Evolutionary conservation across 2,113 vertebrate species (phyloP), one percentile per base, ranked within the genome.

Genomic region (Okapia johnstoni): DNA sequence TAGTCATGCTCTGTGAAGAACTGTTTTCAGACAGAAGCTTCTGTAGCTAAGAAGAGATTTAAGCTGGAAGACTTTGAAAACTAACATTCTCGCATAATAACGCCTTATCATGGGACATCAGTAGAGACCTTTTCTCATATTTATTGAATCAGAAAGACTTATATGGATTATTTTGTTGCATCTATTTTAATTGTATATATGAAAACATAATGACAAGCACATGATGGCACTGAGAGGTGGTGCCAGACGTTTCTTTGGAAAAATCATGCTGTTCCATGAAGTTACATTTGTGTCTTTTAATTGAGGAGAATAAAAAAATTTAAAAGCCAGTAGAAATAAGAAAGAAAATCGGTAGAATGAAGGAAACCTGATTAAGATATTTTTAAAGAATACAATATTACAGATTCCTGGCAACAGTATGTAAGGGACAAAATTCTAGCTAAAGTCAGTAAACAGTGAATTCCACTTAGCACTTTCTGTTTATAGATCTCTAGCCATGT

Each of bases 381-480:
- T 95, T 97, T 93, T 95, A 57, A 83, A 84, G 30, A 79, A 7
- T 93, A 81, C 43, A 92, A 43, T 77, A 57, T 77, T 93, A 94
- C 93, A 91, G 57, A 92, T 94, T 96, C 36, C 55, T 90, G 77
- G 57, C 85, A 95, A 50, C 43, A 83, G 89, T 92, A 81, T 95
- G 55, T 81, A 96, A 95, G 23, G 25, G 63, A 97, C 92, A 94
- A 6, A 94, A 95, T 96, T 90, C 43, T 96, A 95, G 83, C 43
- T 92, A 46, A 97, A 92, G n/a, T 73, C 66, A 89, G 46, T 80
- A 84, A 97, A 89, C 92, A 85, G 80, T 96, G 83, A 95, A 91
- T 97, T 97, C 85, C 16, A 79, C 26, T 88, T 87, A 96, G 80
- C 86, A 92, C 88, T 96, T 97, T 97, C 79, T 93, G 85, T 96